These are phyloP conservation scores for Pantala flavescens DNA, from an alignment of 1,140 invertebrate species.

Conservation along the genomic window DNA sequence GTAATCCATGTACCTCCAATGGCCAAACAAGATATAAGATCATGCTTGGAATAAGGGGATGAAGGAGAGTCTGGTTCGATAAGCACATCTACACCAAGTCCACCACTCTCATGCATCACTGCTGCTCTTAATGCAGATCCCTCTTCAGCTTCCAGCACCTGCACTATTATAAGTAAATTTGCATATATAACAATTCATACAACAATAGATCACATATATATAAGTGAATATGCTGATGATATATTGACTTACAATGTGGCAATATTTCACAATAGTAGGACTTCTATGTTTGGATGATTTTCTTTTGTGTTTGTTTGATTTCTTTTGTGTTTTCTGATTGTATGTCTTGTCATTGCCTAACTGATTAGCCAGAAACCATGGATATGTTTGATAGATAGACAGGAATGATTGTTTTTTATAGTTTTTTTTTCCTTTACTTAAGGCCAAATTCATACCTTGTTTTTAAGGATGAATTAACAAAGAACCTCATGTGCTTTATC, in stretches of 20 bases:
- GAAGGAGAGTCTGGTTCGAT: conserved; percentile 23
- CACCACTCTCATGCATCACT: conserved; percentile 39
- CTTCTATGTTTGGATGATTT: too few species aligned
- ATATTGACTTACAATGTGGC: not conserved
- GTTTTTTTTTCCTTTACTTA: too few species aligned
- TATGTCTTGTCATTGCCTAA: too few species aligned
- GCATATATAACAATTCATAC: not conserved
- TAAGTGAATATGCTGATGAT: not conserved
- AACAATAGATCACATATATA: not conserved
- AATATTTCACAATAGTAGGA: too few species aligned
- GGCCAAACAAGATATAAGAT: conserved; percentile 40
- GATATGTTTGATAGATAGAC: too few species aligned
- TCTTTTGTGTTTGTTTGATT: too few species aligned
- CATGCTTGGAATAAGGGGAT: conserved; percentile 35
- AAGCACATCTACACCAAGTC: conserved; percentile 39
- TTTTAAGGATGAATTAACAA: too few species aligned
- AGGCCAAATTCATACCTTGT: too few species aligned
- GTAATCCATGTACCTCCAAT: conserved; percentile 42
- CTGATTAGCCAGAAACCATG: too few species aligned
- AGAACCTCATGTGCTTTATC: too few species aligned
- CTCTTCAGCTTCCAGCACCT: conserved; percentile 35
- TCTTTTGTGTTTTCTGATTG: too few species aligned
- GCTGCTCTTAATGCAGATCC: conserved; percentile 32
- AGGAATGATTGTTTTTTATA: too few species aligned
- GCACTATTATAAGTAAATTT: conserved; percentile 29